Evolutionary conservation across 1,140 invertebrate genomes (phyloP), one percentile per base, ranked within the genome.

Genomic region (Pseudomyrmex flavicornis): DNA sequence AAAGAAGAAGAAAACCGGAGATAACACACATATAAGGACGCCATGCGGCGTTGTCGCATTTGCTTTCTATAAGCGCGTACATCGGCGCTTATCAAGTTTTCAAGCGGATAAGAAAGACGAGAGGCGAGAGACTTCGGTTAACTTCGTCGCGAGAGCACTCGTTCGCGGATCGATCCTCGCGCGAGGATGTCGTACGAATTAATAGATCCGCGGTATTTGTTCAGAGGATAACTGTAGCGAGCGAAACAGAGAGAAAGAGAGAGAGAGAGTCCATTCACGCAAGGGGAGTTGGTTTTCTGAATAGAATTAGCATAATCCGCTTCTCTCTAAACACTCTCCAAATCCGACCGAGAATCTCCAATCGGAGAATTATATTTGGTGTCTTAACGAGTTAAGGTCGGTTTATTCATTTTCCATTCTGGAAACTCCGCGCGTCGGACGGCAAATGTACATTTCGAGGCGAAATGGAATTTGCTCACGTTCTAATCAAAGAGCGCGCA

Each of bases 231-330:
- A 58, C 63, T 8, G 75, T 35, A 35, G 35, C 35, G 35, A 35
- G 35, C 35, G 2, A 26, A 2, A 26, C 22, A 26, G 0, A 26
- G 22, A 26, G 20, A 22, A 1, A 35, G 5, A 7, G 35, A 35
- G 35, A 35, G 50, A 17, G 62, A 79, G 65, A 79, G 65, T 70
- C 66, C 66, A 70, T 80, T 80, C 54, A 61, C 44, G 54, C 70
- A 15, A 70, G 54, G 48, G 66, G 44, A 70, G 54, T 85, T 74
- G 62, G 72, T 56, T 59, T 59, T 79, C 58, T 86, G 63, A 87
- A 87, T 83, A 50, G 77, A 83, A 86, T 87, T 86, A 87, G 26
- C 85, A 82, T 80, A 86, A 86, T 86, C 84, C 69, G n/a, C 48
- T 69, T 35, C 50, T 84, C 82, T 44, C 13, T 69, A 68, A 84